Evolutionary conservation across 2,113 vertebrate genomes (phyloP), one percentile per base, ranked within the genome.

Genomic region (Hiodon tergisus): DNA sequence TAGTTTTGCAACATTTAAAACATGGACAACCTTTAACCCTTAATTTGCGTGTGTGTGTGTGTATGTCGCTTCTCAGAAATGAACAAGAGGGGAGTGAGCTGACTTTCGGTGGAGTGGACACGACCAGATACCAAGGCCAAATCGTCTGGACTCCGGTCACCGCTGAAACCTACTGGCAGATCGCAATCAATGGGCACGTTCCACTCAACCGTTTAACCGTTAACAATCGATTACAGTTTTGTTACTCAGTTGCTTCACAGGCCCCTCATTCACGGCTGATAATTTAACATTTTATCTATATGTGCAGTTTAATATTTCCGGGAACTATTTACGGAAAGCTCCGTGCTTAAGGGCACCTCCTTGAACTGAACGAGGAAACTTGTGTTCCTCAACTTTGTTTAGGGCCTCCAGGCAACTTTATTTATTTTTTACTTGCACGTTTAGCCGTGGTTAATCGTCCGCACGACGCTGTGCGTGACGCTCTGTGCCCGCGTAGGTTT

Each of bases 121-220:
- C 0, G 53, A 82, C 10, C 65, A 8, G 74, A 75, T 89, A 82
- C 78, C 69, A 72, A 70, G 85, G 85, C 4, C 53, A 83, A 60
- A 81, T 89, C 80, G 51, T 65, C 79, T 88, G 87, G 87, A 83
- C 82, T 7, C 87, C 86, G 0, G 84, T 87, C 65, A 87, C 84
- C 16, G 3, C 81, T 31, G 68, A 89, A 77, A 75, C 68, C 55
- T 88, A 86, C 80, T 83, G 85, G 81, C 83, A 87, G 79, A 87
- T 87, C 17, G 81, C 73, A 8, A 54, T 87, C 53, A 7, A 87
- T n/a, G 78, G 82, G 86, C 89, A 47, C 50, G 80, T 62, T 2
- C 14, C 52, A 31, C 67, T 66, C 4, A 31, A 31, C 31, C 31
- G 31, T 52, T 51, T 7, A 60, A 5, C 9, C 70, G 9, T 2